Evolutionary conservation across 92 coral and sea anemone genomes (phyloP), one percentile per base, ranked within the genome.

Genomic region (Porites lobata): DNA sequence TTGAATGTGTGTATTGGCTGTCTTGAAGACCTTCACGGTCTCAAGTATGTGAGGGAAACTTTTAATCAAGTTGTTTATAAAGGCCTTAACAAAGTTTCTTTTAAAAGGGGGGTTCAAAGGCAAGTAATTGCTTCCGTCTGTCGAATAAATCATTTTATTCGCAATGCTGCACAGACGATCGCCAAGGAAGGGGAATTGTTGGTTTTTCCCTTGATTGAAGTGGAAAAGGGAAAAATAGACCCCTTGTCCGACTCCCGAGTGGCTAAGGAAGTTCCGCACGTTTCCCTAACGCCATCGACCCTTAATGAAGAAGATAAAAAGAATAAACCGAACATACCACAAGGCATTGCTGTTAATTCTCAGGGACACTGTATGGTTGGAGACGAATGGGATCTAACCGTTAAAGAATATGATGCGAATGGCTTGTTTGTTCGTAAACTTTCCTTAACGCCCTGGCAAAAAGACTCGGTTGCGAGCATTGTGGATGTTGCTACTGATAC

Each of bases 1-100:
- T 11, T 79, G 11, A n/a, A n/a, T 8, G 43, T 13, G 20, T 79
- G 84, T n/a, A 65, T 9, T 63, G 0, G 38, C 24, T 64, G 29
- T 22, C 84, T 79, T 29, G 74, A 64, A 19, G 84, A 79, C 12
- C 73, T 79, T 10, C 84, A 65, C 75, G 20, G 61, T 58, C 18
- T 80, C 6, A 38, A 38, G 6, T 29, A 19, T 24, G 85, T 80
- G 43, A 17, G n/a, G 13, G 64, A 65, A 4, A 65, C 50, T 24
- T 80, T 80, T 22, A 50, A n/a, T 19, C 14, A 1, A 4, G 85
- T 32, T 18, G n/a, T 80, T 3, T n/a, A 18, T 0, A 54, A 20
- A 66, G 75, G 85, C 7, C 50, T 65, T 18, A 8, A 9, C 2
- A 1, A 14, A 20, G 43, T 0, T 1, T 65, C 65, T 14, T 1